phyloP scores from a whole-genome alignment of 2,797 vertebrate genomes.

The Morus bassanus region DNA sequence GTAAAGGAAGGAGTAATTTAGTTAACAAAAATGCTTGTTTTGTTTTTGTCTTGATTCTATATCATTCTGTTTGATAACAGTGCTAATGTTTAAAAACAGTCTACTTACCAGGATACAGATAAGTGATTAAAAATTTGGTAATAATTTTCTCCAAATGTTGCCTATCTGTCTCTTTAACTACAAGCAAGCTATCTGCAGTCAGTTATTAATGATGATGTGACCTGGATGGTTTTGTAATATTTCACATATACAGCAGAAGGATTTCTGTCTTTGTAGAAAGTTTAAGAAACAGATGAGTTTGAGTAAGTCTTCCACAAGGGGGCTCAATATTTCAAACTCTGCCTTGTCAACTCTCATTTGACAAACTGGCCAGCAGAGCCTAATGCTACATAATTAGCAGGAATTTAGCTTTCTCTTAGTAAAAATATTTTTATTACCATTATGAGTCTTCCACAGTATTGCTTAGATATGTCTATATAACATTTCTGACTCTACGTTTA shows the following conservation, averaged over 20 bases:
- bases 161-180: not conserved
- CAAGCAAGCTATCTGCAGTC: not conserved
- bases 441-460: not conserved
- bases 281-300: not conserved
- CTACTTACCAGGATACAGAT: not conserved
- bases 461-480: not conserved
- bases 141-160: not conserved
- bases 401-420: not conserved
- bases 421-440: not conserved
- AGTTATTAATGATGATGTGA: not conserved
- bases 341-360: not conserved
- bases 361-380: not conserved
- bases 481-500: not conserved
- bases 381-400: not conserved
- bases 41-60: not conserved
- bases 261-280: not conserved
- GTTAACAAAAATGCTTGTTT: not conserved
- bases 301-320: slow-evolving; percentile 44
- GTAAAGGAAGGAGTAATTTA: not conserved
- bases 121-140: slow-evolving; percentile 24
- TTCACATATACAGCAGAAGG: not conserved
- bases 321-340: slow-evolving; percentile 55
- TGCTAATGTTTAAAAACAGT: slow-evolving; percentile 7
- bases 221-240: not conserved
- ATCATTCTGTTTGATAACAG: not conserved